These are phyloP conservation scores for Pachypanchax playfairii DNA, from an alignment of 2,113 vertebrate genomes.

Conservation along the genomic window DNA sequence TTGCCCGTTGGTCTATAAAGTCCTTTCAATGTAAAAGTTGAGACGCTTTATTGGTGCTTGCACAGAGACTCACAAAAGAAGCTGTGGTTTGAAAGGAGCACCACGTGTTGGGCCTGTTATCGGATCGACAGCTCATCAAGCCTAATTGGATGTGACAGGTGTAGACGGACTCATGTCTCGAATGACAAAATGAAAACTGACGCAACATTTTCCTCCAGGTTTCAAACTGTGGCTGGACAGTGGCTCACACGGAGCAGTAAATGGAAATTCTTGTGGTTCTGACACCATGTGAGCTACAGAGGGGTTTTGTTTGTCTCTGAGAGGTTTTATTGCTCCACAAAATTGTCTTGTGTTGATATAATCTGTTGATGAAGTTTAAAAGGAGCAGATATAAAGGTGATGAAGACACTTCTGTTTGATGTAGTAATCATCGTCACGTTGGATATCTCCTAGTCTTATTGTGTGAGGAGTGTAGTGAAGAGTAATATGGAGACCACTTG, in stretches of 20 bases:
- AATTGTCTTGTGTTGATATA: neutral
- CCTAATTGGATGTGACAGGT: slow-evolving; percentile 53
- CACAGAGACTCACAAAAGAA: neutral
- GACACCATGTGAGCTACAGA: slow-evolving; percentile 12
- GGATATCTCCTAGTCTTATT: neutral
- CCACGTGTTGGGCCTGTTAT: slow-evolving; percentile 38
- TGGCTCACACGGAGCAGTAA: slow-evolving; percentile 20
- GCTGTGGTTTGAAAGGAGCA: slow-evolving; percentile 35
- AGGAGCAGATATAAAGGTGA: neutral
- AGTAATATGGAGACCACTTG: too few species aligned
- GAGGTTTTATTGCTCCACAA: neutral
- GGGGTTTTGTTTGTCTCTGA: slow-evolving; percentile 16
- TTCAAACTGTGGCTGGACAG: slow-evolving; percentile 7
- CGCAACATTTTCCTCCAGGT: slow-evolving; percentile 26
- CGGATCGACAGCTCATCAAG: slow-evolving; percentile 33
- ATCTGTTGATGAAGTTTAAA: neutral
- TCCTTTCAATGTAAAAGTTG: neutral
- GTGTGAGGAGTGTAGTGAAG: too few species aligned
- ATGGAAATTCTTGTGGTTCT: slow-evolving; percentile 23
- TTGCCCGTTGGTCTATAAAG: neutral
- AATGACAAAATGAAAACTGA: slow-evolving; percentile 49
- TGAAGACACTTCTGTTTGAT: neutral
- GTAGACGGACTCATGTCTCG: slow-evolving; percentile 44
- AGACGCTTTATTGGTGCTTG: slow-evolving; percentile 1
- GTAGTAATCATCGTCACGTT: neutral